Percentiles rank a stretch among this genome's conserved stretches.
phyloP scores from a whole-genome alignment of 2,888 invertebrate genomes.

The Horisme vitalbata region DNA sequence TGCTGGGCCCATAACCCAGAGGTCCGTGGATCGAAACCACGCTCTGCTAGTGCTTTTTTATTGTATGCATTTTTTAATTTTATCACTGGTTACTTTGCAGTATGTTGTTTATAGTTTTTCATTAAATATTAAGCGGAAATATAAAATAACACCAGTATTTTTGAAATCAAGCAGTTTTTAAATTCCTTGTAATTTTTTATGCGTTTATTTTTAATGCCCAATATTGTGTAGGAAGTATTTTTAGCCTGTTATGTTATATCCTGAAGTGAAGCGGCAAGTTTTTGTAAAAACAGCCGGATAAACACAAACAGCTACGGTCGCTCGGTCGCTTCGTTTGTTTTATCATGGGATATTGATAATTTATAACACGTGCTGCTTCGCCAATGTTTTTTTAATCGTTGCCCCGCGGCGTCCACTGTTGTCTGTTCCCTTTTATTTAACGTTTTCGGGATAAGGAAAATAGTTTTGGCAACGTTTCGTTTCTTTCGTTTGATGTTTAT shows the following conservation, averaged over 20 bases:
- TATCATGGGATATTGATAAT: constrained; percentile 82
- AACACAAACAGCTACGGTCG: constrained; percentile 52
- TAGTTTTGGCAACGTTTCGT: constrained; percentile 37
- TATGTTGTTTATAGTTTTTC: no score
- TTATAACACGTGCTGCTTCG: constrained; percentile 61
- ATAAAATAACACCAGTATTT: no score
- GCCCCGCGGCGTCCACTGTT: constrained; percentile 43
- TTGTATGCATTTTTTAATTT: no score
- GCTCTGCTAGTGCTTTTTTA: constrained; percentile 84
- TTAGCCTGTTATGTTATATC: constrained; percentile 27
- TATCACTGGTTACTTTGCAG: no score
- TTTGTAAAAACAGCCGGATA: constrained; percentile 66
- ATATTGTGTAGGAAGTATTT: neutral
- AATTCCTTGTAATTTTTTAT: no score
- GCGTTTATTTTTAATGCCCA: constrained; percentile 1
- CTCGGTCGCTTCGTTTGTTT: constrained; percentile 58
- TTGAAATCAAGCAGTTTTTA: no score
- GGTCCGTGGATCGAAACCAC: constrained; percentile 95
- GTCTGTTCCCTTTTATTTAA: constrained; percentile 36
- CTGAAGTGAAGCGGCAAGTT: constrained; percentile 46
- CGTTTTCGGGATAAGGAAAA: constrained; percentile 47
- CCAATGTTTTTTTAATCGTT: constrained; percentile 54
- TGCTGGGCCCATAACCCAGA: constrained; percentile 94
- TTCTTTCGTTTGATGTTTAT: constrained; percentile 27
- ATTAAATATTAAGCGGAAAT: no score